Evolutionary conservation across 2,113 vertebrate genomes (phyloP).

Genomic region (Microcebus jonahi): DNA sequence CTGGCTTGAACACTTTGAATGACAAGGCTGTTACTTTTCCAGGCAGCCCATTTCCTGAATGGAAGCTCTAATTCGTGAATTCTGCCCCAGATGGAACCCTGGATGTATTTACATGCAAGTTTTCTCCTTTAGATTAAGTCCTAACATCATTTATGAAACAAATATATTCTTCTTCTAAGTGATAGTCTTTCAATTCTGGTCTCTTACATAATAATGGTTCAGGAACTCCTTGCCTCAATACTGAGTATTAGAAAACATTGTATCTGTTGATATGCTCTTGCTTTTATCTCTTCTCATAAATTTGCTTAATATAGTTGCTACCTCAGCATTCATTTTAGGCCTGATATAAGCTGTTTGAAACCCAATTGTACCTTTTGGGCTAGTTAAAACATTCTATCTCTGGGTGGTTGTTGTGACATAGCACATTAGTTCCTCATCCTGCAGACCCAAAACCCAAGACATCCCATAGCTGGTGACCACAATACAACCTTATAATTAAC

Average conservation of each 20-base stretch:
- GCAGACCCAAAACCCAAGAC: not conserved
- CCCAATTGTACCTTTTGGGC: not conserved
- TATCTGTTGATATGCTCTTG: not conserved
- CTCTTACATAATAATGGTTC: not conserved
- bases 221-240: not conserved
- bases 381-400: not conserved
- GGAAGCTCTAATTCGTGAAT: not conserved
- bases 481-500: not conserved
- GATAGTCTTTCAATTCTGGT: not conserved
- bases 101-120: not conserved
- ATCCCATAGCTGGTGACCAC: not conserved
- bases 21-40: not conserved
- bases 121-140: not conserved
- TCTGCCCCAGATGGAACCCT: not conserved
- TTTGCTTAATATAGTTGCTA: not conserved
- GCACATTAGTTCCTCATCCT: not conserved
- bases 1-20: not conserved
- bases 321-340: not conserved
- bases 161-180: not conserved
- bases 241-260: not conserved
- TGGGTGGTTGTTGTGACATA: not conserved
- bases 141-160: not conserved
- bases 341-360: no score
- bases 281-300: not conserved
- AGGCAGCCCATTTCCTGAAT: not conserved